Conservation (phyloP, 2,888 invertebrate genomes). For the Tanypteryx hageni region DNA sequence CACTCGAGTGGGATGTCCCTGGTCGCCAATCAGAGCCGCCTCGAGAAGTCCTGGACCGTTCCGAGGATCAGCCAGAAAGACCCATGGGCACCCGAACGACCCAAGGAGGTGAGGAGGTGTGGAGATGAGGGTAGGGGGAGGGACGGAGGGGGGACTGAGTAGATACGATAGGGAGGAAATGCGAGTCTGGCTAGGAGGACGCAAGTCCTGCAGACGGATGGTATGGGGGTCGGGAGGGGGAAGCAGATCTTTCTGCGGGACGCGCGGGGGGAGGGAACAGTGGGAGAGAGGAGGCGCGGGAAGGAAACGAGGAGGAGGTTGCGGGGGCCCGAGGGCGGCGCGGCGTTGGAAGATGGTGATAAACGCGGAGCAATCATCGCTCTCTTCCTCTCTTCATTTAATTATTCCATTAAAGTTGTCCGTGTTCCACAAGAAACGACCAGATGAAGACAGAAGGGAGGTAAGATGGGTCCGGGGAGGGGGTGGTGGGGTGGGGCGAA, state of each 20-base stretch:
- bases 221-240: background rate
- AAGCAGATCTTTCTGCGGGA: background rate
- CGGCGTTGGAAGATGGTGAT: constrained; percentile 49
- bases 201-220: background rate
- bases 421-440: constrained; percentile 63
- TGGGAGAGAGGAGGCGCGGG: background rate
- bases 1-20: background rate
- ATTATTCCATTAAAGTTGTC: constrained; percentile 64
- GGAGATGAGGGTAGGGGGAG: background rate
- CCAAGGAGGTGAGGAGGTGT: background rate
- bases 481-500: background rate
- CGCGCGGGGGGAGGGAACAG: background rate
- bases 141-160: background rate
- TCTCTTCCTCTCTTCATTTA: constrained; percentile 63
- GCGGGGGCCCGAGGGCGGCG: constrained; percentile 12
- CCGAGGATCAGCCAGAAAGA: background rate
- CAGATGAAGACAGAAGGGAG: constrained; percentile 58
- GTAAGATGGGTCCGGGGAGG: background rate
- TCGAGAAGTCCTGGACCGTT: constrained; percentile 14
- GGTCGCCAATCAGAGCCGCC: constrained; percentile 31
- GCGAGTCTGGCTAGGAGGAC: background rate
- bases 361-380: constrained; percentile 62
- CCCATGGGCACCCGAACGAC: constrained; percentile 39
- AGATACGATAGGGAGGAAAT: background rate
- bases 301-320: background rate